Base-by-base conservation (phyloP, 2,888 invertebrate species). In the Tipula unca region DNA sequence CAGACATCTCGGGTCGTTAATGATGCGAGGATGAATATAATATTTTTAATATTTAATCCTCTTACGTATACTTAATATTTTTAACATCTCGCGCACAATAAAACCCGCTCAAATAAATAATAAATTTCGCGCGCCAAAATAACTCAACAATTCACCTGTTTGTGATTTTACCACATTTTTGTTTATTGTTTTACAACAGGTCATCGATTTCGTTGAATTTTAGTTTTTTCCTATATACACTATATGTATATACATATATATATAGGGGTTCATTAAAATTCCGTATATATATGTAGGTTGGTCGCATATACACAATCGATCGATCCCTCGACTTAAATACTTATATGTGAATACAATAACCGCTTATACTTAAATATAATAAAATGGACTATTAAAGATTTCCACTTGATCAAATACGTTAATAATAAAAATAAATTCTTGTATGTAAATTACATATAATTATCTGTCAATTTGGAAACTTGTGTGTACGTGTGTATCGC, bases 391-490 rank as follows among this genome's bases (percentile, higher is more conserved):
- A 69, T 69, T 69, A 69, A 69, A 69, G 69, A 69, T 69, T 69
- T 69, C 69, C 69, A 69, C 69, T 69, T 69, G 69, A 69, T 69
- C 69, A 69, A 69, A 69, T 69, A 69, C 69, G 69, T 69, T 69
- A 69, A 69, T 69, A 20, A 25, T 69, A 25, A 25, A 69, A 25
- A 54, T 6, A 54, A 39, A 39, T 39, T 25, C 2, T 69, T 69
- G 69, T 69, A 69, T 69, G 69, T 69, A 69, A 69, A 69, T 69
- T 69, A 69, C 69, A 69, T 69, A 69, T 69, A 69, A 69, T 69
- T 69, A 69, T 69, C 69, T 69, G 69, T 69, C 69, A 69, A 69
- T 25, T 69, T 25, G 69, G 69, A 69, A 69, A 69, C 25, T 25
- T 20, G 10, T 69, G 32, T 1, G n/a, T n/a, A n/a, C n/a, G n/a